Conservation (phyloP, 2,888 invertebrate species). For the Nasonia oneida region DNA sequence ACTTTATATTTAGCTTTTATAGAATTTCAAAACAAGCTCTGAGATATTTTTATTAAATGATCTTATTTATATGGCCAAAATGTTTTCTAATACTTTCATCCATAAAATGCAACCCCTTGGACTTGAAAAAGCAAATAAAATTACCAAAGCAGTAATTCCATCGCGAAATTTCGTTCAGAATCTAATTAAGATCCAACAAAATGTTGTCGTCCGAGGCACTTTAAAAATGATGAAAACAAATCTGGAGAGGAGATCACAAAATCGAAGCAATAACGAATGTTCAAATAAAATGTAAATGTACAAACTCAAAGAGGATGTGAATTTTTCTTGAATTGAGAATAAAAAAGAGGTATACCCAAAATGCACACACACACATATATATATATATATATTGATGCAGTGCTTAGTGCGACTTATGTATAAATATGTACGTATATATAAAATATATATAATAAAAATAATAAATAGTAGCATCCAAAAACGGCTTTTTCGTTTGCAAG, state of each 20-base stretch:
- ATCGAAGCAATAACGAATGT: slow-evolving; percentile 31
- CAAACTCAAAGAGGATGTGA: background rate
- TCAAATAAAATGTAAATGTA: background rate
- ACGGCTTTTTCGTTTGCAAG: slow-evolving; percentile 76
- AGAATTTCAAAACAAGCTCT: background rate
- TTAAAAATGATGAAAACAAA: slow-evolving; percentile 36
- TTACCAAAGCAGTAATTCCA: background rate
- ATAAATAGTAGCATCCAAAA: slow-evolving; percentile 78
- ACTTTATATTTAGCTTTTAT: slow-evolving; percentile 7
- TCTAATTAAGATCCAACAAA: background rate
- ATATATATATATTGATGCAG: slow-evolving; percentile 79
- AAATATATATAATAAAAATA: slow-evolving; percentile 70
- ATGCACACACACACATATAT: slow-evolving; percentile 79
- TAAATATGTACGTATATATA: slow-evolving; percentile 76
- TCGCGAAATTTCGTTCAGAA: background rate
- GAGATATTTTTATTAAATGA: background rate
- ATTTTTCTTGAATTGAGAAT: slow-evolving; percentile 39
- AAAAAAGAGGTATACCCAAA: slow-evolving; percentile 69
- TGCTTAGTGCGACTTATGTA: slow-evolving; percentile 79
- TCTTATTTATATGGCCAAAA: background rate
- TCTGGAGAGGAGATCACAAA: slow-evolving; percentile 22
- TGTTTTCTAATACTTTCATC: background rate
- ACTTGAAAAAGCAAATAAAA: background rate
- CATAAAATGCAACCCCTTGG: background rate
- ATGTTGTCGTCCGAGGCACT: background rate